Evolutionary conservation across 2,888 invertebrate species (phyloP).

Genomic region (Cheilosia variabilis): DNA sequence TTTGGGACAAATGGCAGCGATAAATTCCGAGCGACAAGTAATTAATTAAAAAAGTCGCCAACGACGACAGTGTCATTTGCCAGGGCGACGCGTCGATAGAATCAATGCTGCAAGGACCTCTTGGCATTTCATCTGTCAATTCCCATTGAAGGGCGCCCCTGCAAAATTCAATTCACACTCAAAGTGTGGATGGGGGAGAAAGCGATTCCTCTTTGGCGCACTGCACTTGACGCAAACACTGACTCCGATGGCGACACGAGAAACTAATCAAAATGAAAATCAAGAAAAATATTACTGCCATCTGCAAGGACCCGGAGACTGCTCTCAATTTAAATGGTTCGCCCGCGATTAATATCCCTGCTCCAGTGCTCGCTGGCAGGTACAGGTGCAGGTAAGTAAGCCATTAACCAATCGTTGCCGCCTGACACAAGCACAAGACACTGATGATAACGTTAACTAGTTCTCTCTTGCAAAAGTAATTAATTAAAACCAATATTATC

Average conservation of each 20-base stretch:
- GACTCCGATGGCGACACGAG: not conserved
- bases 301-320: conserved; percentile 27
- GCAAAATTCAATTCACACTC: conserved; percentile 57
- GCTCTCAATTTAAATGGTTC: conserved; percentile 32
- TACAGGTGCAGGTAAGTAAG: conserved; percentile 14
- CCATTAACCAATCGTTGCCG: conserved; percentile 2
- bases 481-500: conserved; percentile 71
- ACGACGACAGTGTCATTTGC: conserved; percentile 30
- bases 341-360: conserved; percentile 26
- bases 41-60: conserved; percentile 65
- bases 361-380: not conserved
- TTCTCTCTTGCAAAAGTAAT: conserved; percentile 48
- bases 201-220: conserved; percentile 24
- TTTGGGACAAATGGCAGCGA: conserved; percentile 52
- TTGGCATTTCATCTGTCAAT: conserved; percentile 68
- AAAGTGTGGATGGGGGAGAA: not conserved
- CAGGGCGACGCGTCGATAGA: conserved; percentile 26
- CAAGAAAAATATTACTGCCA: conserved; percentile 47
- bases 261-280: conserved; percentile 50
- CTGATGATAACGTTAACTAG: conserved; percentile 54
- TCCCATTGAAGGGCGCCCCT: conserved; percentile 35
- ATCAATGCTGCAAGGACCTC: conserved; percentile 58
- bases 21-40: conserved; percentile 71
- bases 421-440: conserved; percentile 28
- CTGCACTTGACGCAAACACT: conserved; percentile 18